Percentiles rank a stretch among this genome's conserved stretches.
Conservation (phyloP, 2,888 invertebrate species). For the Meiosimyza platycephala region DNA sequence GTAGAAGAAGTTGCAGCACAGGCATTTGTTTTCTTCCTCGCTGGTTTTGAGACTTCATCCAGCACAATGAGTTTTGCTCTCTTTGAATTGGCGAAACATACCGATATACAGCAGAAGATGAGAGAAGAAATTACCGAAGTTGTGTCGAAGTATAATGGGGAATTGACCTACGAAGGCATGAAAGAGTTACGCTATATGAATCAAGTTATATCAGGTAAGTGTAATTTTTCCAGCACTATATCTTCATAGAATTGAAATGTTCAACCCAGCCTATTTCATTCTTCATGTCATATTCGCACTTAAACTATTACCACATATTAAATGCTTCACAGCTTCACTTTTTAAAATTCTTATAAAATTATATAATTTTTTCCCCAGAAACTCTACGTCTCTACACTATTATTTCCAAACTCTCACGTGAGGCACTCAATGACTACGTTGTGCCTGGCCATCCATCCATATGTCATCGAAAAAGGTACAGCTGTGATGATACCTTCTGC, state of each 20-base stretch:
- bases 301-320: too few species aligned
- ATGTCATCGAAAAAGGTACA: conserved; percentile 70
- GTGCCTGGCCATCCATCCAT: conserved; percentile 68
- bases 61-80: conserved; percentile 67
- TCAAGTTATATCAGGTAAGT: conserved; percentile 66
- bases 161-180: conserved; percentile 62
- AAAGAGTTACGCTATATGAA: conserved; percentile 68
- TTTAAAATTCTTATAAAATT: too few species aligned
- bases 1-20: conserved; percentile 69
- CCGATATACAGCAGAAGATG: conserved; percentile 65
- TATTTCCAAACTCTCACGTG: conserved; percentile 69
- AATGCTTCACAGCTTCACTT: background rate
- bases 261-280: too few species aligned
- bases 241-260: too few species aligned
- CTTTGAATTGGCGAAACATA: conserved; percentile 68
- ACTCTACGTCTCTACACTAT: conserved; percentile 71
- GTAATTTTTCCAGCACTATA: background rate
- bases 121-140: conserved; percentile 66
- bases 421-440: conserved; percentile 69
- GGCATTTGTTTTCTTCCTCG: conserved; percentile 69
- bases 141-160: conserved; percentile 58
- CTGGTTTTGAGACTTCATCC: conserved; percentile 70
- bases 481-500: conserved; percentile 70
- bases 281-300: too few species aligned
- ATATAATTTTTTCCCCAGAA: conserved; percentile 45